phyloP scores from a whole-genome alignment of 2,797 vertebrate genomes.

The Vespertilio murinus region DNA sequence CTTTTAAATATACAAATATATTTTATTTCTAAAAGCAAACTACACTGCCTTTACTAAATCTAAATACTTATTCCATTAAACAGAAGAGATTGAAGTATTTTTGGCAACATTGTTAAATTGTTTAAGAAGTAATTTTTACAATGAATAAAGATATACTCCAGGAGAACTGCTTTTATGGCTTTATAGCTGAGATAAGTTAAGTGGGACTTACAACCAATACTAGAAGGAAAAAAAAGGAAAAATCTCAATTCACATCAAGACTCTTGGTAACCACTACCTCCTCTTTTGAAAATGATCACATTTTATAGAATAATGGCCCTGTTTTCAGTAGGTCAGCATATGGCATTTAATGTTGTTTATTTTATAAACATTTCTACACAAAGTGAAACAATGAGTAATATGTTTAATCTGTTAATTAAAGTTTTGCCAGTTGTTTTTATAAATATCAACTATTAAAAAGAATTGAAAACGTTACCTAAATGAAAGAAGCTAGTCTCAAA shows the following conservation, averaged over 20 bases:
- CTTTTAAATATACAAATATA: not conserved
- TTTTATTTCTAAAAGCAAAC: not conserved
- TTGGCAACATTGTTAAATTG: too few species aligned
- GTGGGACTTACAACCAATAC: too few species aligned
- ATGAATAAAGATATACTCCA: too few species aligned
- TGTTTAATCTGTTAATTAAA: not conserved
- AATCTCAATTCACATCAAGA: not conserved
- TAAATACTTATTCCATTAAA: not conserved
- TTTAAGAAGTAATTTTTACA: too few species aligned
- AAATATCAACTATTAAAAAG: not conserved
- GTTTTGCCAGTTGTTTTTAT: not conserved
- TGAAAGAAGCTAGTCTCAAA: too few species aligned
- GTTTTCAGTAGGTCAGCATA: not conserved
- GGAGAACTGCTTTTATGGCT: too few species aligned
- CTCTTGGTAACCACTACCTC: not conserved
- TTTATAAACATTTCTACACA: not conserved
- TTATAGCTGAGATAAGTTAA: too few species aligned
- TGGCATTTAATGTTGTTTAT: not conserved
- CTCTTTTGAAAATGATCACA: not conserved
- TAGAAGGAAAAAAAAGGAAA: not conserved
- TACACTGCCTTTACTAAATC: not conserved
- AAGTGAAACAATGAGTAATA: not conserved
- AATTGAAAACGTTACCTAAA: too few species aligned
- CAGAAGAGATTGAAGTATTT: too few species aligned
- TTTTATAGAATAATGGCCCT: not conserved